Evolutionary conservation across 2,113 vertebrate genomes (phyloP).

Genomic region (Saimiri boliviensis): DNA sequence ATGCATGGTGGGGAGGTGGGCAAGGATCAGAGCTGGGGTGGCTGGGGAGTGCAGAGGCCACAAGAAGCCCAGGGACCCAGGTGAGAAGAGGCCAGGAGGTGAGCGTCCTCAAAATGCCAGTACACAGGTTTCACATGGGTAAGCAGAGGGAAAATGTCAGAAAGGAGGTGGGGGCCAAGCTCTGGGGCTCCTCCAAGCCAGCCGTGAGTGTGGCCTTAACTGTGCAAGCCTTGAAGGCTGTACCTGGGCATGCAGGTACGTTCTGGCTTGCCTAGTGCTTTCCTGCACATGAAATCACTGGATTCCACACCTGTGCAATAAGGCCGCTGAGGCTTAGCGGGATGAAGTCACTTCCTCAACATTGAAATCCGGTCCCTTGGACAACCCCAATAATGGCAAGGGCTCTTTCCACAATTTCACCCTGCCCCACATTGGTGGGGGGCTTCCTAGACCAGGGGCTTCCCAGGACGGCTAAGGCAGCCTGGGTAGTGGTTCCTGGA

Average conservation of each 20-base stretch:
- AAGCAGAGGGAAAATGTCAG: neutral
- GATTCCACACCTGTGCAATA: neutral
- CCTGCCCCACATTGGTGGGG: too few species aligned
- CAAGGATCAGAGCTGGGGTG: too few species aligned
- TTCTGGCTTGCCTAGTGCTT: too few species aligned
- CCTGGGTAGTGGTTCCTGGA: neutral
- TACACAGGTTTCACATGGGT: neutral
- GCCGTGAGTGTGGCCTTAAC: fast-evolving
- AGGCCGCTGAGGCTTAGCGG: neutral
- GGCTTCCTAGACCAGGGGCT: neutral
- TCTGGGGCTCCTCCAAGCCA: neutral
- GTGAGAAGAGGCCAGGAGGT: neutral
- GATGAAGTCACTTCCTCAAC: neutral
- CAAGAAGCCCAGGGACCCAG: neutral
- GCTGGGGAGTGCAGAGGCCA: neutral
- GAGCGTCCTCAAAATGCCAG: neutral
- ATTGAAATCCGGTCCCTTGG: neutral
- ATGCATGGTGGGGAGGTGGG: neutral
- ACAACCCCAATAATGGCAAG: neutral
- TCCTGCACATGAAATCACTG: neutral
- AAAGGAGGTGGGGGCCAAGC: neutral
- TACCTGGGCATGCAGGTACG: neutral
- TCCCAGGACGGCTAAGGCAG: neutral
- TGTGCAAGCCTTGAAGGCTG: neutral
- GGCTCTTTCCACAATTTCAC: neutral